Conservation (phyloP, 64 coral and sea anemone genomes). For the Montipora capricornis region DNA sequence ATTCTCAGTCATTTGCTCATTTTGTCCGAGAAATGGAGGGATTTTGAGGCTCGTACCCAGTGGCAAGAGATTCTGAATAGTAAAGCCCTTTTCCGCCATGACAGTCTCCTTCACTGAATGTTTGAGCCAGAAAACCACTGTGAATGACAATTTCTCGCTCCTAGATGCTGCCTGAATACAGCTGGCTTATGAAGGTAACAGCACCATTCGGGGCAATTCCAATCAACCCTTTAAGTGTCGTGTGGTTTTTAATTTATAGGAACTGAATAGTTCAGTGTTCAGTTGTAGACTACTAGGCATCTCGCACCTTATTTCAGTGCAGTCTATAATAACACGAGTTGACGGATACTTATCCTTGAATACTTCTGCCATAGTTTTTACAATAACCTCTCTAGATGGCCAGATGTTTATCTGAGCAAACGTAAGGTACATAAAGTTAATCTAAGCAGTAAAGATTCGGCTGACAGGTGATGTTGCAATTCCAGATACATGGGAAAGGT, state of each 20-base stretch:
- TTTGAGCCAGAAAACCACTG: slow-evolving; percentile 49
- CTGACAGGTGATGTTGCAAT: slow-evolving; percentile 56
- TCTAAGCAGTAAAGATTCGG: slow-evolving; percentile 40
- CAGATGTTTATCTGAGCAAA: background rate
- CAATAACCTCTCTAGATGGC: slow-evolving; percentile 43
- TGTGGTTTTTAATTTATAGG: slow-evolving; percentile 33
- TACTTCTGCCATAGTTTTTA: background rate
- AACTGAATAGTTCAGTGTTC: too few relatives aligned
- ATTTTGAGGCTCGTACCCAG: too few relatives aligned
- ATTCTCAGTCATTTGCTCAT: too few relatives aligned
- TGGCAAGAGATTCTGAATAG: too few relatives aligned
- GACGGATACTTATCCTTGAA: too few relatives aligned
- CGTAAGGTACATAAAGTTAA: slow-evolving; percentile 65
- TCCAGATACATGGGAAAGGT: background rate
- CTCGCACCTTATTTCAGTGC: too few relatives aligned
- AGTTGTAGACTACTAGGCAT: too few relatives aligned
- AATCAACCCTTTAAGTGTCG: slow-evolving; percentile 30
- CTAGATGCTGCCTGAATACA: slow-evolving; percentile 24
- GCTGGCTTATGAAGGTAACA: background rate
- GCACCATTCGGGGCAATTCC: slow-evolving; percentile 61
- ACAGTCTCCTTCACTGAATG: slow-evolving; percentile 20
- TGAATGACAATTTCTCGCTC: slow-evolving; percentile 60
- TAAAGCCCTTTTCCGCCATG: too few relatives aligned
- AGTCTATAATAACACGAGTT: too few relatives aligned
- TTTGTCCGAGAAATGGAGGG: too few relatives aligned